Base-by-base conservation (phyloP, 2,888 invertebrate species). In the Amphipyra berbera region DNA sequence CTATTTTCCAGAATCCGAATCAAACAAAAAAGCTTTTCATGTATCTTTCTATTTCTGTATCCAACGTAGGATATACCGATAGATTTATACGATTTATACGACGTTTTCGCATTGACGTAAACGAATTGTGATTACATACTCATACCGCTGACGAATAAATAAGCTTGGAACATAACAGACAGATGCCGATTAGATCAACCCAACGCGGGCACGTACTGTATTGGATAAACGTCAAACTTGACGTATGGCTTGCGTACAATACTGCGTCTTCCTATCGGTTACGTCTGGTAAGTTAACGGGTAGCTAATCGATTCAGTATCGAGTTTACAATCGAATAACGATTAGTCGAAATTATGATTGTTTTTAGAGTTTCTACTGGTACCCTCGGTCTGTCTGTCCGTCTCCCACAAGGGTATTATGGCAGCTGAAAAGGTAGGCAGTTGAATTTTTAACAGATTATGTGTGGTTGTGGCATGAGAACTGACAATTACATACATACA, bases 221-320 rank as follows among this genome's bases (percentile, higher is more conserved):
- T 92, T 93, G 93, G 92, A 91, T 93, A 90, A 90, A 88, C 88
- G 93, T 93, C 92, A 92, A 89, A 89, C 78, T 86, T 93, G 93
- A 93, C 92, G 83, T 90, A 92, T 90, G 82, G 84, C 79, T 74
- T 86, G 87, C 86, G 84, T 86, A 83, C 78, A 78, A 72, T 71
- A 78, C 79, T 80, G 73, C 72, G 81, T 86, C 88, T 86, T 83
- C 78, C 73, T 77, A 74, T 77, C 74, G 40, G 63, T 56, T 62
- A 69, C 52, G 52, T 46, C 54, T 61, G 74, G 75, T 72, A 82
- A 81, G 76, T 64, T 52, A 73, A n/a, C 58, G 57, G 56, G 61
- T 60, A 52, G 35, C 27, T 71, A 57, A 69, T 76, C 61, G 55
- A 62, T n/a, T 38, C 13, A 42, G 12, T 58, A 65, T 50, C 15